phyloP scores from a whole-genome alignment of 2,888 invertebrate genomes.

The Alentia gelatinosa region DNA sequence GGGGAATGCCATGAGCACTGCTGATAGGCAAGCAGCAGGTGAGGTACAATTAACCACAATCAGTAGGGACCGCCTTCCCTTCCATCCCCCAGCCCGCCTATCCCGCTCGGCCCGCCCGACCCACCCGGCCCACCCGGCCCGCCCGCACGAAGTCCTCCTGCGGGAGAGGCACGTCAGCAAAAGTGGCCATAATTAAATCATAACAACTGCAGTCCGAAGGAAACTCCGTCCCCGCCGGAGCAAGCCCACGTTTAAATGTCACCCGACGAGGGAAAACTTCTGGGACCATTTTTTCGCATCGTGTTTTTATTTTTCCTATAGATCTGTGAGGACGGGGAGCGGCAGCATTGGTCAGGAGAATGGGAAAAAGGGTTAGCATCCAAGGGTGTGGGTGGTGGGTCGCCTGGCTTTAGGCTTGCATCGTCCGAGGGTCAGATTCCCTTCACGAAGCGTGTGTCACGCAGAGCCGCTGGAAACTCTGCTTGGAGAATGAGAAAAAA shows the following conservation, averaged over 20 bases:
- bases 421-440: not conserved
- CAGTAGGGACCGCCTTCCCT: not conserved
- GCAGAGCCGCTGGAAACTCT: too few relatives aligned
- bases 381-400: not conserved
- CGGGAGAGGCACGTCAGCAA: not conserved
- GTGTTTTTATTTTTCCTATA: too few relatives aligned
- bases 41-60: not conserved
- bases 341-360: too few relatives aligned
- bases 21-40: not conserved
- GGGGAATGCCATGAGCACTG: not conserved
- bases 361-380: too few relatives aligned
- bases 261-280: not conserved
- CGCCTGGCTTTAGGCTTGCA: not conserved
- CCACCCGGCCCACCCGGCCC: not conserved
- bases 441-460: not conserved
- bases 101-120: not conserved
- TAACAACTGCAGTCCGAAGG: not conserved
- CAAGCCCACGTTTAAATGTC: not conserved
- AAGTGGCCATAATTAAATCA: slow-evolving; percentile 2
- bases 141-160: not conserved
- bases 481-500: not conserved
- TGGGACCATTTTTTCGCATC: not conserved
- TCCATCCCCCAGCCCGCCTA: not conserved
- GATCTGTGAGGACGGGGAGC: not conserved
- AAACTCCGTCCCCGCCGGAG: not conserved